A percentile compares a stretch with the other conserved stretches of the same genome.
Conservation (phyloP, 2,888 invertebrate genomes). For the Perdita meconis region DNA sequence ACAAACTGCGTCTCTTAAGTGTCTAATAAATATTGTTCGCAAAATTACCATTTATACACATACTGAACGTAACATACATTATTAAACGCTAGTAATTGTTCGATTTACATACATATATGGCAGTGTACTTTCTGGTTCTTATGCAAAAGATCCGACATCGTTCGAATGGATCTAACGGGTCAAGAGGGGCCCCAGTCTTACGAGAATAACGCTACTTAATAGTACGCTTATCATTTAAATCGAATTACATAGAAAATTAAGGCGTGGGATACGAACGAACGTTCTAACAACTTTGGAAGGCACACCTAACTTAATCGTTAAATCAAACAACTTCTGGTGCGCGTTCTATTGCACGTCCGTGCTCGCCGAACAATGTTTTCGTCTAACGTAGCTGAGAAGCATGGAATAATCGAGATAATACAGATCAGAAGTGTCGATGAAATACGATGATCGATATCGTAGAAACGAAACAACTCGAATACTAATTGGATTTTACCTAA, state of each 20-base stretch:
- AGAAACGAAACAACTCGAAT: conserved; percentile 26
- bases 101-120: conserved; percentile 71
- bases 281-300: conserved; percentile 27
- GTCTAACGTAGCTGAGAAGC: not conserved
- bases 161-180: conserved; percentile 68
- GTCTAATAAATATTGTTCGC: conserved; percentile 66
- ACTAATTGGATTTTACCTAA: conserved; percentile 29
- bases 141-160: conserved; percentile 68
- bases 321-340: conserved; percentile 28
- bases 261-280: conserved; percentile 40
- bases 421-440: conserved; percentile 3
- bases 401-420: conserved; percentile 21
- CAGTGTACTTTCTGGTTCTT: conserved; percentile 79
- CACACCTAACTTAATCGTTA: conserved; percentile 28
- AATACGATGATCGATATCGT: conserved; percentile 2
- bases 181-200: conserved; percentile 76
- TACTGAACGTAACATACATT: conserved; percentile 70
- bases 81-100: conserved; percentile 45
- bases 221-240: conserved; percentile 35
- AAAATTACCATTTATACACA: conserved; percentile 63
- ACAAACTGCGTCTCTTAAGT: conserved; percentile 35
- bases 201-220: conserved; percentile 63
- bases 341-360: conserved; percentile 2
- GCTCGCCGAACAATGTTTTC: not conserved
- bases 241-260: conserved; percentile 47